phyloP scores from a whole-genome alignment of 1,140 invertebrate species.

The Anastrepha obliqua region DNA sequence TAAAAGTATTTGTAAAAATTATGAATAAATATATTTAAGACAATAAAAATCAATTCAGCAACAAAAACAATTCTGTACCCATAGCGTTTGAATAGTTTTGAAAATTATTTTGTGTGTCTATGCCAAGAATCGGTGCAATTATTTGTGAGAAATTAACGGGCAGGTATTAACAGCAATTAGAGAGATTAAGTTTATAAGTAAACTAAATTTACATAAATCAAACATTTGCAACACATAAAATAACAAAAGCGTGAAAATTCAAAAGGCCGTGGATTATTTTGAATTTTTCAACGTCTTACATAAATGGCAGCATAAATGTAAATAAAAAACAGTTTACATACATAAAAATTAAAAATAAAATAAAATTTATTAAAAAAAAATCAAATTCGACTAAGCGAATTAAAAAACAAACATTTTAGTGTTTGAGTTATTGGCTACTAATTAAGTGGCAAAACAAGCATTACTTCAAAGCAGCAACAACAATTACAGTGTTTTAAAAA shows the following conservation, averaged over 20 bases:
- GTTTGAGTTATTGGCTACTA: neutral
- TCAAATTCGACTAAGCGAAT: neutral
- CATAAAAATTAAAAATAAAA: conserved; percentile 22
- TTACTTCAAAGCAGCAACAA: neutral
- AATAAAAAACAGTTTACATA: neutral
- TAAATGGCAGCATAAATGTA: neutral
- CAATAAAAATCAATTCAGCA: neutral
- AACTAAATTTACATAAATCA: neutral
- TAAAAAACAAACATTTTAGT: conserved; percentile 1
- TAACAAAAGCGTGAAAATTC: conserved; percentile 58
- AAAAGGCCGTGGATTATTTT: conserved; percentile 74
- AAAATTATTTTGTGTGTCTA: neutral
- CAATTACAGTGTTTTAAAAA: no score
- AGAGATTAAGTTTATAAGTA: neutral
- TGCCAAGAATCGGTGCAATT: conserved; percentile 5
- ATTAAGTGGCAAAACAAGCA: neutral
- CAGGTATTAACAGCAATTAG: neutral
- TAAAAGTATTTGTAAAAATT: neutral
- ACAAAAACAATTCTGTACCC: neutral
- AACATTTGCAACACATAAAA: conserved; percentile 44
- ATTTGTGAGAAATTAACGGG: neutral
- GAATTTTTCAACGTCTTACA: conserved; percentile 61
- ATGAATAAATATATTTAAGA: conserved; percentile 50
- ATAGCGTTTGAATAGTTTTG: no score
- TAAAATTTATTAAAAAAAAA: neutral